phyloP scores from a whole-genome alignment of 35 echinoderm and acorn worm species.

The Strongylocentrotus purpuratus region DNA sequence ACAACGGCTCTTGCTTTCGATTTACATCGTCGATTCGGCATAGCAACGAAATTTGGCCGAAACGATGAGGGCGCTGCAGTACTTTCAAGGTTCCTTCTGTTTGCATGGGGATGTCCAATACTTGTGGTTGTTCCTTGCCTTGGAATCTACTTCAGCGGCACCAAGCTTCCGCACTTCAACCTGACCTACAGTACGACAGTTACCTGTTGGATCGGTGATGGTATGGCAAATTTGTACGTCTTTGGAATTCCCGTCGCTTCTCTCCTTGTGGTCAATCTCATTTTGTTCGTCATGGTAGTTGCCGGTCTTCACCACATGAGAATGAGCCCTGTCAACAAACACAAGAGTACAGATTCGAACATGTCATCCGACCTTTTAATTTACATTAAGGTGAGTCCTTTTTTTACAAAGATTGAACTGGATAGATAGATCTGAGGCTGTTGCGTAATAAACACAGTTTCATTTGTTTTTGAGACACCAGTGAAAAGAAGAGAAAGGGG shows the following conservation, averaged over 20 bases:
- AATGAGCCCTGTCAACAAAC: background rate
- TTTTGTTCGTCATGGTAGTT: slow-evolving; percentile 13
- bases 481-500: too few relatives aligned
- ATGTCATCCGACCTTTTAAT: background rate
- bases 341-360: background rate
- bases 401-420: too few relatives aligned
- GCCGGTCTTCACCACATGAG: background rate
- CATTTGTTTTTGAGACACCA: too few relatives aligned
- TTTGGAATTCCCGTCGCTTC: background rate
- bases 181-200: background rate
- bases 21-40: slow-evolving; percentile 43
- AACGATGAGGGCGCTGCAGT: background rate
- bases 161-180: background rate
- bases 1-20: slow-evolving; percentile 39
- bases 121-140: slow-evolving; percentile 45
- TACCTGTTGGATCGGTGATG: slow-evolving; percentile 42
- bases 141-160: slow-evolving; percentile 38
- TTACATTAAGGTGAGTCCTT: background rate
- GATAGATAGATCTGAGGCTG: too few relatives aligned
- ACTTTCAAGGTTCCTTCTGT: background rate
- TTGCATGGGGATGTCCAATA: slow-evolving; percentile 32
- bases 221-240: slow-evolving; percentile 13
- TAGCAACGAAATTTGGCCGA: background rate
- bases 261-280: background rate
- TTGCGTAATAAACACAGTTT: too few relatives aligned